These are phyloP conservation scores for Cyclopterus lumpus DNA, from an alignment of 2,797 vertebrate species.

Conservation along the genomic window DNA sequence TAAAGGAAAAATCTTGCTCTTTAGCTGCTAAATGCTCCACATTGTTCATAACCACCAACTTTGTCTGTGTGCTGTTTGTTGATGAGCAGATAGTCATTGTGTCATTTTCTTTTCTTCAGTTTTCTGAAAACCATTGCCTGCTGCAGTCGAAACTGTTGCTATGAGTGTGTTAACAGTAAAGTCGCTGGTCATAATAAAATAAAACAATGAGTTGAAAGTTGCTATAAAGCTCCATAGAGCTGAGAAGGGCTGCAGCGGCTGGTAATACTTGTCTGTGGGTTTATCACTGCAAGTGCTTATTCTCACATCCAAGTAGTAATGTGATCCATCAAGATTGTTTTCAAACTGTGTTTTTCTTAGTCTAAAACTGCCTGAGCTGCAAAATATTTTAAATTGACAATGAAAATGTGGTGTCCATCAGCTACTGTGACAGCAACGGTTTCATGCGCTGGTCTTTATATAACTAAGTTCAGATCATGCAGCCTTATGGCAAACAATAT, in stretches of 20 bases:
- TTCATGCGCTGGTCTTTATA: constrained; percentile 15
- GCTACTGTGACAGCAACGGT: constrained; percentile 32
- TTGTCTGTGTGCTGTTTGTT: neutral
- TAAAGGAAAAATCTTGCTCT: neutral
- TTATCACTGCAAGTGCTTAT: neutral
- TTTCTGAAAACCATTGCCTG: neutral
- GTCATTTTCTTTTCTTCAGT: neutral
- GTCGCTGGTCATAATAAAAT: neutral
- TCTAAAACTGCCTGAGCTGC: constrained; percentile 35
- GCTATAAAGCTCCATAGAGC: neutral
- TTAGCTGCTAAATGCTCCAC: neutral
- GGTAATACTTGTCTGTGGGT: too few species aligned
- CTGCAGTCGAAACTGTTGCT: neutral
- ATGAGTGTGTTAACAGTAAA: too few species aligned
- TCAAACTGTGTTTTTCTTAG: constrained; percentile 32
- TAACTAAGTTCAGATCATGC: constrained; percentile 22
- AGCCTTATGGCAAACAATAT: neutral
- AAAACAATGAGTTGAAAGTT: neutral
- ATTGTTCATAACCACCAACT: neutral
- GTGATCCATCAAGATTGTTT: constrained; percentile 35
- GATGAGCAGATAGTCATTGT: neutral
- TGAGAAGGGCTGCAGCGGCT: neutral
- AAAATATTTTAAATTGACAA: constrained; percentile 41
- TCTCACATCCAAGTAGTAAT: neutral
- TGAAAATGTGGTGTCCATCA: constrained; percentile 38